Percentiles rank a stretch among this genome's conserved stretches.
phyloP scores from a whole-genome alignment of 2,797 vertebrate species.

The Fistularia commersonii region DNA sequence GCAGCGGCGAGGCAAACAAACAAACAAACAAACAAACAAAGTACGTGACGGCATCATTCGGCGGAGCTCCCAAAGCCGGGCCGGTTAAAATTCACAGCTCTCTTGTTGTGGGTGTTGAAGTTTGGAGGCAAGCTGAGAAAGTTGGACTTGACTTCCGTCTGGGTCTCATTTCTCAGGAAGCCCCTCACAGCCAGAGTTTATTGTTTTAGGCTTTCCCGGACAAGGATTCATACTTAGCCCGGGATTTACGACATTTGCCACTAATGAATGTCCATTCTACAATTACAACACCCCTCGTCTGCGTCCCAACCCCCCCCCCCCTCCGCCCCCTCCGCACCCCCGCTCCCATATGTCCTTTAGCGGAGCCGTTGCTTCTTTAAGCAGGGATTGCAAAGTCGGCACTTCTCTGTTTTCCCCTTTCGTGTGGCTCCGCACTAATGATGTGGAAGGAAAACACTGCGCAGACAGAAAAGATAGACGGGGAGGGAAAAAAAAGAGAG shows the following conservation, averaged over 20 bases:
- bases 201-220: conserved; percentile 98
- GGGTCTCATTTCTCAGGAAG: conserved; percentile 85
- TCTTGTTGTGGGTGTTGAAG: conserved; percentile 71
- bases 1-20: conserved; percentile 52
- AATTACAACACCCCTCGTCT: conserved; percentile 87
- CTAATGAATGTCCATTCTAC: conserved; percentile 96
- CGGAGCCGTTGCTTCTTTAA: conserved; percentile 85
- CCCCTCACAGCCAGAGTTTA: conserved; percentile 82
- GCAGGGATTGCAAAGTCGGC: conserved; percentile 87
- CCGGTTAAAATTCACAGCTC: conserved; percentile 62
- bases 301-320: too few species aligned
- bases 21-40: conserved; percentile 47
- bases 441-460: conserved; percentile 92
- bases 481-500: conserved; percentile 38
- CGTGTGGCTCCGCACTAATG: conserved; percentile 91
- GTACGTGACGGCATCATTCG: conserved; percentile 68
- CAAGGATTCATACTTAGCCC: conserved; percentile 94
- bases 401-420: conserved; percentile 87
- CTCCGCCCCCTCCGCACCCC: conserved; percentile 28
- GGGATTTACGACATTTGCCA: conserved; percentile 95
- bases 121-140: conserved; percentile 67
- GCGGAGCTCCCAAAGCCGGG: conserved; percentile 48
- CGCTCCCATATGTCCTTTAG: conserved; percentile 87
- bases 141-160: conserved; percentile 68
- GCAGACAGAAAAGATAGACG: conserved; percentile 66